Base-by-base conservation (phyloP, 1,140 invertebrate species). In the Lycorma delicatula region DNA sequence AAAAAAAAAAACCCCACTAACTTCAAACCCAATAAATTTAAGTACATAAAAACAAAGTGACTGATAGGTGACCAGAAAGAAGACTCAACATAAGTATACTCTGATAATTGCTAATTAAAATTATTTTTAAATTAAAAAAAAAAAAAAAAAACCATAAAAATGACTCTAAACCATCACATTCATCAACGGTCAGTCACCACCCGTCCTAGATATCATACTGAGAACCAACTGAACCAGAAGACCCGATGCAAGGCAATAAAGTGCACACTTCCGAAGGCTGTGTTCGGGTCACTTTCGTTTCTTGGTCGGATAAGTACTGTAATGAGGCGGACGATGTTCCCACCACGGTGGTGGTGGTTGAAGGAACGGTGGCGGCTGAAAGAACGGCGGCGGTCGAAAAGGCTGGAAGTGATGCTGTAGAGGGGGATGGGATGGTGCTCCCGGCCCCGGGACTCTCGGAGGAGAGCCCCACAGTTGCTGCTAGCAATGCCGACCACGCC, bases 401-500 rank as follows among this genome's bases (percentile, higher is more conserved):
- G 5, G 49, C 29, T n/a, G n/a, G 1, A 47, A 41, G 16, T 25
- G 27, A 6, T 38, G 53, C 13, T 31, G 47, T 11, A 36, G 38
- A 13, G 31, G 56, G 25, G 18, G 34, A 12, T 53, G 36, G 12
- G 58, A 51, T 16, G 28, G 38, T 18, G 41, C 49, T 36, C 50
- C 51, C 31, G 27, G 38, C 41, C 47, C 26, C n/a, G 38, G 27
- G 54, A 25, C 46, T 36, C 52, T 58, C 41, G 31, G 18, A 53
- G 59, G 55, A 38, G 50, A 59, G 60, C 60, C 64, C 67, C 64
- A 60, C 16, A 63, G 55, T 61, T 62, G 59, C 59, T 79, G 79
- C 78, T 82, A 82, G 79, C 79, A 81, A 56, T 74, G 71, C 62
- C 75, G 72, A 57, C 66, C 77, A 46, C 75, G 73, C 77, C 81